Percentiles rank a stretch among this genome's conserved stretches.
These are phyloP conservation scores for Polypterus senegalus DNA, from an alignment of 2,113 vertebrate species.

Conservation along the genomic window DNA sequence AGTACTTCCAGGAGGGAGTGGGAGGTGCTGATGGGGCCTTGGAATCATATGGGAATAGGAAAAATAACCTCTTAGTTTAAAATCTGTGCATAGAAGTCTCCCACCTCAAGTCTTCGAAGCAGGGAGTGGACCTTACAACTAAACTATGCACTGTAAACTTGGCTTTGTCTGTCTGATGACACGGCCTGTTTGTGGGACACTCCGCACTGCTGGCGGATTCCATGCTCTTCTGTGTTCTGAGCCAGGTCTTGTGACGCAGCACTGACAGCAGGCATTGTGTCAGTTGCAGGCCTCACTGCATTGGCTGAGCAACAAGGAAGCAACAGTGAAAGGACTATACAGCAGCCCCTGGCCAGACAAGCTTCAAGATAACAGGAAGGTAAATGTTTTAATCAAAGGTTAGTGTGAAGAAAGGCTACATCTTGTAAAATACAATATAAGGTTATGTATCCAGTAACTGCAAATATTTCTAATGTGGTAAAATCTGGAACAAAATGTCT, in stretches of 20 bases:
- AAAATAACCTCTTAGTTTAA: too few species aligned
- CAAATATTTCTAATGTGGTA: neutral
- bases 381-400: slow-evolving; percentile 2
- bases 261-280: neutral
- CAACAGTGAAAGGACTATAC: neutral
- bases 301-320: neutral
- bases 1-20: too few species aligned
- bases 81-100: too few species aligned
- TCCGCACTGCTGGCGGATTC: neutral
- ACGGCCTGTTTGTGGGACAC: neutral
- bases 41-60: too few species aligned
- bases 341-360: neutral
- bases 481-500: neutral
- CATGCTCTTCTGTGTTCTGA: neutral
- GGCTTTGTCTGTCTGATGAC: neutral
- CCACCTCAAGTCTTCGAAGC: too few species aligned
- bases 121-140: too few species aligned
- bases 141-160: too few species aligned
- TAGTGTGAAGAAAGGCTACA: neutral
- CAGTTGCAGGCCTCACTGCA: neutral
- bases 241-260: slow-evolving; percentile 1
- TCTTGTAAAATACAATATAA: neutral
- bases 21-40: too few species aligned
- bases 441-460: neutral
- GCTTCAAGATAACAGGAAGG: neutral